A percentile compares a stretch with the other conserved stretches of the same genome.
These are phyloP conservation scores for Halcyon chelicuti DNA, from an alignment of 2,797 vertebrate genomes.

Conservation along the genomic window DNA sequence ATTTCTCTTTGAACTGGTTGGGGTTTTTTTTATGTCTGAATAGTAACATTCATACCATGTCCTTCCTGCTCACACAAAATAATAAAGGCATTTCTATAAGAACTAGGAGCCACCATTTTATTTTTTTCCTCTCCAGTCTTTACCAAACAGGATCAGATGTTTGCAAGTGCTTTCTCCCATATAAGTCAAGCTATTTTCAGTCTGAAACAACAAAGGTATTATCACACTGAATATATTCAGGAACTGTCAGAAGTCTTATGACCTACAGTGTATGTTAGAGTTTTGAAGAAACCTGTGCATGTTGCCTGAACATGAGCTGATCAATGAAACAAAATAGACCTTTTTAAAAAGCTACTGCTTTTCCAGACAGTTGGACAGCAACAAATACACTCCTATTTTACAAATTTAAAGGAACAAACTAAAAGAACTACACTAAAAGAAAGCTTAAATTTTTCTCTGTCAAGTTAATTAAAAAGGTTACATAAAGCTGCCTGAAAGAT, in stretches of 20 bases:
- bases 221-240: background rate
- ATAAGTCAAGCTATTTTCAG: background rate
- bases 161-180: background rate
- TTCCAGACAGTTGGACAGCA: background rate
- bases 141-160: background rate
- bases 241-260: background rate
- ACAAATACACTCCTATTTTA: background rate
- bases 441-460: background rate
- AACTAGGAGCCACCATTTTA: background rate
- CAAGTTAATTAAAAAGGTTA: background rate
- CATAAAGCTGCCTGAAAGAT: background rate
- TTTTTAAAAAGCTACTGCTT: background rate
- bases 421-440: background rate
- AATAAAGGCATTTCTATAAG: background rate
- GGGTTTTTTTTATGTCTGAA: background rate
- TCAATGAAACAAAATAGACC: background rate
- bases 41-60: background rate
- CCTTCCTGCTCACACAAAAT: background rate
- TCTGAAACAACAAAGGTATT: background rate
- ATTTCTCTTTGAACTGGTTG: background rate
- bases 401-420: background rate
- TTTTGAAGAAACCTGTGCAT: background rate
- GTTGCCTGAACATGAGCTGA: background rate
- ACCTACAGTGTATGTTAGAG: background rate
- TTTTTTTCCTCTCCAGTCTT: background rate